Conservation (phyloP, 2,888 invertebrate species). For the Andrena marginata region DNA sequence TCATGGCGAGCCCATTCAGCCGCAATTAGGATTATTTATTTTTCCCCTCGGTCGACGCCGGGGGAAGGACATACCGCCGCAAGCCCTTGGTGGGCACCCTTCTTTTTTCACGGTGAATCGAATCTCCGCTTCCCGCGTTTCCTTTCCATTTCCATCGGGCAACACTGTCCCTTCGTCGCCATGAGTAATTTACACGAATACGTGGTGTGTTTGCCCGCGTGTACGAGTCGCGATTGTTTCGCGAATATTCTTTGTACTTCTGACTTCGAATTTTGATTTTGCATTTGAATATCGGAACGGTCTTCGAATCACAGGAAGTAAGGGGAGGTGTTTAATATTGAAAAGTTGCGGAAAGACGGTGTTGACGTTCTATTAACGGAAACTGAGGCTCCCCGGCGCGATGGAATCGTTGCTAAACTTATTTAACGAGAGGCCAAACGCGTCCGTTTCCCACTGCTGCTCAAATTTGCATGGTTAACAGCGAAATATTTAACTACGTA, state of each 20-base stretch:
- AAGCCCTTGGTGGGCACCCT: conserved; percentile 6
- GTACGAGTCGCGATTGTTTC: too few species aligned
- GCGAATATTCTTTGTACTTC: too few species aligned
- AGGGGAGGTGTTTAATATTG: neutral
- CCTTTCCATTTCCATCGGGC: conserved; percentile 27
- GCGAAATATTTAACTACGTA: conserved; percentile 49
- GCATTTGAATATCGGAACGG: too few species aligned
- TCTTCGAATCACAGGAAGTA: too few species aligned
- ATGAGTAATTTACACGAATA: neutral
- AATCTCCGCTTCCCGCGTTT: conserved; percentile 29
- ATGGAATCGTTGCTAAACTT: conserved; percentile 40
- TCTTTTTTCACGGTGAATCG: conserved; percentile 11
- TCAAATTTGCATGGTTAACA: conserved; percentile 51
- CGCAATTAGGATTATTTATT: conserved; percentile 77
- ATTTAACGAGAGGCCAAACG: conserved; percentile 40
- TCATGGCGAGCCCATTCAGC: conserved; percentile 59
- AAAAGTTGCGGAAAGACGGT: conserved; percentile 9
- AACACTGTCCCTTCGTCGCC: neutral
- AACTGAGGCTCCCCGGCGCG: neutral
- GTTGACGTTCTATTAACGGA: conserved; percentile 31
- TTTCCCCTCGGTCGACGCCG: conserved; percentile 43
- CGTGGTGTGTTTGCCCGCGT: neutral
- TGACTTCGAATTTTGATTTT: too few species aligned
- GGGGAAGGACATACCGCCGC: conserved; percentile 34
- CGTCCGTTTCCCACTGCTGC: conserved; percentile 27